Percentiles rank a stretch among this genome's conserved stretches.
Evolutionary conservation across 2,113 vertebrate genomes (phyloP).

Genomic region (Leucopternis melanops): DNA sequence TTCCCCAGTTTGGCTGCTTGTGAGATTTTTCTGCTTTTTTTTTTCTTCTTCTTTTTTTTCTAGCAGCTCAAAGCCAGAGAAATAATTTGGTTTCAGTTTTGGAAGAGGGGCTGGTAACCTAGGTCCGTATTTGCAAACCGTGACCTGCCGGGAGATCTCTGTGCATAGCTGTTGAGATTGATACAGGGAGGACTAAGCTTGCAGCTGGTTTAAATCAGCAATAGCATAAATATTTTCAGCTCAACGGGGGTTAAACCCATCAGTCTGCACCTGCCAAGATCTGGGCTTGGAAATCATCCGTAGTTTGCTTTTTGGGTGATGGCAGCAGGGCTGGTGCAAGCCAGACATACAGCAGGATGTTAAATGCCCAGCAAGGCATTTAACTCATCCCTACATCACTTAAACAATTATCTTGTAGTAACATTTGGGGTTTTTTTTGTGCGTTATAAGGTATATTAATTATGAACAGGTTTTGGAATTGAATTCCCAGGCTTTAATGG

Average conservation of each 20-base stretch:
- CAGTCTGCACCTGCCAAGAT: not conserved
- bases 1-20: not conserved
- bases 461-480: not conserved
- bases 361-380: not conserved
- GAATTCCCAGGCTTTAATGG: not conserved
- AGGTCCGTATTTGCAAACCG: rapidly evolving
- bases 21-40: not conserved
- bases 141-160: not conserved
- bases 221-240: not conserved
- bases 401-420: not conserved
- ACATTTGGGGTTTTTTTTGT: not conserved
- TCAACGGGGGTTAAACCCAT: not conserved
- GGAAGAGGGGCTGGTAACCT: not conserved
- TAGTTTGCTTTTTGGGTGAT: not conserved
- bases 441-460: not conserved
- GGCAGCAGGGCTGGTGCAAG: not conserved
- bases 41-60: not conserved
- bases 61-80: not conserved
- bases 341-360: rapidly evolving
- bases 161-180: not conserved
- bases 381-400: not conserved
- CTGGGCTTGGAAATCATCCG: not conserved
- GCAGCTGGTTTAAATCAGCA: not conserved
- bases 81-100: not conserved
- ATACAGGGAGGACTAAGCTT: not conserved